Evolutionary conservation across 2,888 invertebrate genomes (phyloP).

Genomic region (Erpobdella octoculata): DNA sequence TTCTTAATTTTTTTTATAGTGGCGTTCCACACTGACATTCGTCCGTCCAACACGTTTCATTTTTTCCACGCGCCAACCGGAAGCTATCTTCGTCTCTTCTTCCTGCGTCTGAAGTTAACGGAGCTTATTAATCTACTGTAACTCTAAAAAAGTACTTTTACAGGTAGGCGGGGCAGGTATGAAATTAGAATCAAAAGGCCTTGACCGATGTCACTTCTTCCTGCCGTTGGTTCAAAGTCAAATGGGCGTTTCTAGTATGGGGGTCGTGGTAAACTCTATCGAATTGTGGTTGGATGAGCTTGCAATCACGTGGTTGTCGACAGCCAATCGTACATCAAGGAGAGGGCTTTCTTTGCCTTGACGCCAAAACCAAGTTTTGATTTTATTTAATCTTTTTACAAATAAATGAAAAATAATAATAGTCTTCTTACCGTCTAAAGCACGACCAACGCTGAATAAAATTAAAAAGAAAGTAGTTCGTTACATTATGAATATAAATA

Average conservation of each 20-base stretch:
- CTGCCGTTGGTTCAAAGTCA: constrained; percentile 4
- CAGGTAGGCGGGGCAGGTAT: no score
- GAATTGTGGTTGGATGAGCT: constrained; percentile 19
- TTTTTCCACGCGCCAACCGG: no score
- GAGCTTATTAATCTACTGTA: no score
- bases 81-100: no score
- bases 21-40: no score
- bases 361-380: neutral
- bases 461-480: neutral
- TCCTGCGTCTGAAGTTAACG: neutral
- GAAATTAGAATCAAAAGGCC: constrained; percentile 12
- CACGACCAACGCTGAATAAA: constrained; percentile 20
- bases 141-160: neutral
- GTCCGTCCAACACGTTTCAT: no score
- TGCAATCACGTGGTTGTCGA: constrained; percentile 17
- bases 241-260: constrained; percentile 26
- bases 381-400: constrained; percentile 4
- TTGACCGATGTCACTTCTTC: neutral
- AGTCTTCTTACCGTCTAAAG: constrained; percentile 16
- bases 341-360: constrained; percentile 26
- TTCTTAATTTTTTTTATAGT: constrained; percentile 1
- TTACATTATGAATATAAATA: neutral
- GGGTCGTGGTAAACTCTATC: constrained; percentile 21
- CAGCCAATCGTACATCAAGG: constrained; percentile 18
- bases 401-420: neutral